These are phyloP conservation scores for Pseudorhiza aurosa DNA, from an alignment of 30 jellyfish, hydroid and myxozoan species.

Conservation along the genomic window DNA sequence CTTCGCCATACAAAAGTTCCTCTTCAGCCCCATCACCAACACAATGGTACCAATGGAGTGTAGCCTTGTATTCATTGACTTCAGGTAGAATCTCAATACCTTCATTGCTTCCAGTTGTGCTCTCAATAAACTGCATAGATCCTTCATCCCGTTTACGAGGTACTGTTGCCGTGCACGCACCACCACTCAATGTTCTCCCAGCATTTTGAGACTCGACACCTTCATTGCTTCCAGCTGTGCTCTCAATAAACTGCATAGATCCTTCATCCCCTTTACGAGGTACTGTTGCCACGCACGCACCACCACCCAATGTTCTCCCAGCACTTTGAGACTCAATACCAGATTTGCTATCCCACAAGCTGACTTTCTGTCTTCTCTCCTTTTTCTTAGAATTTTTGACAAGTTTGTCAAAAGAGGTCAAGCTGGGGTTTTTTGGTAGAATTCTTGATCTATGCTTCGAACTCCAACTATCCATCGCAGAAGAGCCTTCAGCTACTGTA, in stretches of 20 bases:
- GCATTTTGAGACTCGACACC: background rate
- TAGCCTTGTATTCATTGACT: slow-evolving; percentile 62
- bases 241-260: background rate
- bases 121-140: background rate
- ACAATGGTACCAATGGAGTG: too few species aligned
- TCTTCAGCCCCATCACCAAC: slow-evolving; percentile 72
- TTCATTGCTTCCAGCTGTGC: background rate
- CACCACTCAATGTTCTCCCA: background rate
- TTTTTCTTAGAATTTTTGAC: slow-evolving; percentile 25
- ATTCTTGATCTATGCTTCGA: background rate
- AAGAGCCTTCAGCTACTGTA: too few species aligned
- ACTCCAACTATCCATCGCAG: background rate
- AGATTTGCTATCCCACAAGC: slow-evolving; percentile 1
- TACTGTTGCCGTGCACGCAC: too few species aligned
- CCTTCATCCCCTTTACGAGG: too few species aligned
- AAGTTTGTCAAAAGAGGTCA: slow-evolving; percentile 56
- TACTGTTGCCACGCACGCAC: too few species aligned
- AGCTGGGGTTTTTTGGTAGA: slow-evolving; percentile 29
- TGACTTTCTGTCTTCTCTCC: slow-evolving; percentile 11
- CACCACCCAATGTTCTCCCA: background rate
- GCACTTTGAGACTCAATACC: background rate
- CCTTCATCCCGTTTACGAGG: too few species aligned
- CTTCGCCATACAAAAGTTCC: slow-evolving; percentile 71
- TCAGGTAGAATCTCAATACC: slow-evolving; percentile 61
- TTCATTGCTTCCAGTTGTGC: background rate